A percentile compares a stretch with the other conserved stretches of the same genome.
phyloP scores from a whole-genome alignment of 1,140 invertebrate species.

The Potamilus streckersoni region DNA sequence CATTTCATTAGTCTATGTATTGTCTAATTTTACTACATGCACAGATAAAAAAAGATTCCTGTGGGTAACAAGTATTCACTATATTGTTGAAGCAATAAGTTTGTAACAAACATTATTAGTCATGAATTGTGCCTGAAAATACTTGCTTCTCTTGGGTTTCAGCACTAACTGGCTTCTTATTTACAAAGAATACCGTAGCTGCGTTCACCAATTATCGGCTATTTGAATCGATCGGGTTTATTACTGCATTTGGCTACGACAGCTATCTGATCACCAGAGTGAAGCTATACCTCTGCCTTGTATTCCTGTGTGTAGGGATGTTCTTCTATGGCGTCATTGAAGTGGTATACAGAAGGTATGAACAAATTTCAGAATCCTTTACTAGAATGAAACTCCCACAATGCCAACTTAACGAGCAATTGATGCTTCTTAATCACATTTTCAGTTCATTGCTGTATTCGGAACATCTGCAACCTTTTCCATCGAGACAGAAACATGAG shows the following conservation, averaged over 20 bases:
- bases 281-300: constrained; percentile 89
- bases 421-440: too few relatives aligned
- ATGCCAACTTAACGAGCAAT: neutral
- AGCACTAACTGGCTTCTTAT: constrained; percentile 92
- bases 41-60: too few relatives aligned
- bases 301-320: constrained; percentile 81
- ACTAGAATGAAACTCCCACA: constrained; percentile 4
- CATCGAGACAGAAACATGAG: too few relatives aligned
- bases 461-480: too few relatives aligned
- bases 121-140: too few relatives aligned
- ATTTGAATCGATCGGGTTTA: constrained; percentile 89
- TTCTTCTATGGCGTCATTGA: constrained; percentile 86
- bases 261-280: constrained; percentile 88
- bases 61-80: too few relatives aligned
- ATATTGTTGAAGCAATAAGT: too few relatives aligned
- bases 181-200: constrained; percentile 88
- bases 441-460: too few relatives aligned
- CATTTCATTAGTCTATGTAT: too few relatives aligned
- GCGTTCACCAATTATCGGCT: constrained; percentile 96
- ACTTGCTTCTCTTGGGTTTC: constrained; percentile 37
- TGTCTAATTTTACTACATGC: too few relatives aligned
- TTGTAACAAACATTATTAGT: too few relatives aligned
- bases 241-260: constrained; percentile 83
- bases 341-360: constrained; percentile 62
- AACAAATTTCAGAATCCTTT: constrained; percentile 6